Evolutionary conservation across 2,797 vertebrate genomes (phyloP).

Genomic region (Alca torda): DNA sequence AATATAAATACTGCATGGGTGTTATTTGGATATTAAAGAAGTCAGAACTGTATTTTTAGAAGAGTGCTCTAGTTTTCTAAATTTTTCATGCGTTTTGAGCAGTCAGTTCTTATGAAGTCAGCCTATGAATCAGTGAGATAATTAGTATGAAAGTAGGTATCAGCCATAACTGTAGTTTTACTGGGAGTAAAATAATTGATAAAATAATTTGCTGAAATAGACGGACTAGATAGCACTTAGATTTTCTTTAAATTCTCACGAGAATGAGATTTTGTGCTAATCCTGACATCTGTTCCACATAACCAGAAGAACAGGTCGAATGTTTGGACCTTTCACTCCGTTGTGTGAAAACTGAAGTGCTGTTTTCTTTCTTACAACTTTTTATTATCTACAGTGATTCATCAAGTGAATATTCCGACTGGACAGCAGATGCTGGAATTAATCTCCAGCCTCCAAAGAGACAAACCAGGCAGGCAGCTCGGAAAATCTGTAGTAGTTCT

Average conservation of each 20-base stretch:
- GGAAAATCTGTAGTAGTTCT: constrained; percentile 87
- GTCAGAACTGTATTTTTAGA: background rate
- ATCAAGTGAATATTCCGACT: constrained; percentile 98
- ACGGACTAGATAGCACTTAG: background rate
- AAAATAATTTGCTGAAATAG: background rate
- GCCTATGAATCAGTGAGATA: background rate
- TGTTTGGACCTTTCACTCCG: background rate
- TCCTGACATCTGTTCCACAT: background rate
- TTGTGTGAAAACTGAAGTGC: background rate
- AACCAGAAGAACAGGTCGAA: background rate
- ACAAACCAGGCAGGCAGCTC: constrained; percentile 84
- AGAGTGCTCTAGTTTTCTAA: background rate
- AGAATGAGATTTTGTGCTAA: background rate
- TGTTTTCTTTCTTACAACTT: background rate
- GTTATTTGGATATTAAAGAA: background rate
- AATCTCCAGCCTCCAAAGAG: constrained; percentile 98
- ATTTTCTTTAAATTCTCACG: background rate
- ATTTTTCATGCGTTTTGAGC: background rate
- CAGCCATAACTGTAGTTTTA: background rate
- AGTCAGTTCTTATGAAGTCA: background rate
- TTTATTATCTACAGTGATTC: constrained; percentile 82
- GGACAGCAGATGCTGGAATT: constrained; percentile 97
- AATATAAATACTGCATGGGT: background rate
- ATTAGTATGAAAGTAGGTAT: background rate
- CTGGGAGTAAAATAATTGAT: background rate